A percentile compares a stretch with the other conserved stretches of the same genome.
Evolutionary conservation across 2,113 vertebrate genomes (phyloP).

Genomic region (Orycteropus afer): DNA sequence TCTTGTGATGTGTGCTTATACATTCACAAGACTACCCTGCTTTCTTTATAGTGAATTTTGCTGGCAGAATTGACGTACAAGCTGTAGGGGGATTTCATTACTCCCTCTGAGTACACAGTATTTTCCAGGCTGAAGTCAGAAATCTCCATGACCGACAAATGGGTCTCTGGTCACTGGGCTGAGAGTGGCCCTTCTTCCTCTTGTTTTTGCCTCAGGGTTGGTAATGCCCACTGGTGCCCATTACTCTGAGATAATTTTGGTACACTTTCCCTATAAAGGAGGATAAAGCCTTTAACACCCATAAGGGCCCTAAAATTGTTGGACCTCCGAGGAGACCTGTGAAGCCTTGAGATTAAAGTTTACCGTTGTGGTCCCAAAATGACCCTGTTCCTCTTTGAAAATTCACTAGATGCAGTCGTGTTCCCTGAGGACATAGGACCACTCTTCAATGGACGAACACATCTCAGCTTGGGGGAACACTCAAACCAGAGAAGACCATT

Average conservation of each 20-base stretch:
- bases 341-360: slow-evolving; percentile 24
- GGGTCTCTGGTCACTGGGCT: not conserved
- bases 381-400: slow-evolving; percentile 62
- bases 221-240: not conserved
- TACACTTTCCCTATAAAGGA: slow-evolving; percentile 41
- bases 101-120: not conserved
- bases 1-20: not conserved
- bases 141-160: not conserved
- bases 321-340: slow-evolving; percentile 4
- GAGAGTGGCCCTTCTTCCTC: not conserved
- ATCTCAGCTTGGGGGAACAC: not conserved
- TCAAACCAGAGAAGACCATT: not conserved
- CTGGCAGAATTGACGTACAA: not conserved
- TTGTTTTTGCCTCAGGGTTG: slow-evolving; percentile 40
- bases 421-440: not conserved
- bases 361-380: not conserved
- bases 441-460: not conserved
- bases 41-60: not conserved
- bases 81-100: not conserved
- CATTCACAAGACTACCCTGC: not conserved
- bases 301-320: slow-evolving; percentile 7
- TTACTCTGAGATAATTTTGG: slow-evolving; percentile 25
- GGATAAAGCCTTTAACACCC: slow-evolving; percentile 48
- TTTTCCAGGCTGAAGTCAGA: slow-evolving; percentile 24
- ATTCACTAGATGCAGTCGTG: not conserved